phyloP scores from a whole-genome alignment of 2,888 invertebrate genomes.

The Cyclophora albipunctata region DNA sequence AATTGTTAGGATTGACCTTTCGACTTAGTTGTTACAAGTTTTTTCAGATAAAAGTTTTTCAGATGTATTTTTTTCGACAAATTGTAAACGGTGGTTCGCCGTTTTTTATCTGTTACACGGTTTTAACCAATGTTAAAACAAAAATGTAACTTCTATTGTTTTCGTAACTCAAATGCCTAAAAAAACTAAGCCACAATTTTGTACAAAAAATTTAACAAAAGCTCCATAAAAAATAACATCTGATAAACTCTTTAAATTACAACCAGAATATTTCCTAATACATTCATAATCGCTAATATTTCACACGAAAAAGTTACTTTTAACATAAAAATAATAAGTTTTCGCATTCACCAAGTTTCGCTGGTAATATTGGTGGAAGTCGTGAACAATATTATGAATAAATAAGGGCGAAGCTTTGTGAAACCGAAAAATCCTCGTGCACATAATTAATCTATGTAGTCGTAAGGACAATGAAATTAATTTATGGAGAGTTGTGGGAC shows the following conservation, averaged over 20 bases:
- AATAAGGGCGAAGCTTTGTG: conserved; percentile 10
- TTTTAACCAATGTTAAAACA: too few relatives aligned
- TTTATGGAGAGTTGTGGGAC: conserved; percentile 23
- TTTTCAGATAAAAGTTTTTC: too few relatives aligned
- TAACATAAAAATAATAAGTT: conserved; percentile 9
- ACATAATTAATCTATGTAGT: conserved; percentile 35
- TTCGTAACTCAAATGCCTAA: too few relatives aligned
- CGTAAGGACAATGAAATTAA: conserved; percentile 37
- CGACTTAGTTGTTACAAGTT: background rate
- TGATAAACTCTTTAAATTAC: too few relatives aligned
- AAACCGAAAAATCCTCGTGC: conserved; percentile 24
- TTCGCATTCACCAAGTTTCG: conserved; percentile 2
- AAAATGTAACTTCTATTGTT: too few relatives aligned
- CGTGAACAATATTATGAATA: background rate
- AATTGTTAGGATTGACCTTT: background rate
- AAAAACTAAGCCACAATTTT: too few relatives aligned
- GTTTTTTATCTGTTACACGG: too few relatives aligned
- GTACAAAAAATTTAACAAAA: too few relatives aligned
- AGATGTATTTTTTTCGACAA: too few relatives aligned
- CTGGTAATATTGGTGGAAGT: background rate
- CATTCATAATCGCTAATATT: background rate
- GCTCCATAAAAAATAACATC: too few relatives aligned
- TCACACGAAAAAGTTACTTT: background rate
- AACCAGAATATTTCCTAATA: too few relatives aligned
- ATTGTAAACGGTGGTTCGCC: too few relatives aligned